Conservation (phyloP, 1,140 invertebrate genomes). For the Drosophila sucinea region DNA sequence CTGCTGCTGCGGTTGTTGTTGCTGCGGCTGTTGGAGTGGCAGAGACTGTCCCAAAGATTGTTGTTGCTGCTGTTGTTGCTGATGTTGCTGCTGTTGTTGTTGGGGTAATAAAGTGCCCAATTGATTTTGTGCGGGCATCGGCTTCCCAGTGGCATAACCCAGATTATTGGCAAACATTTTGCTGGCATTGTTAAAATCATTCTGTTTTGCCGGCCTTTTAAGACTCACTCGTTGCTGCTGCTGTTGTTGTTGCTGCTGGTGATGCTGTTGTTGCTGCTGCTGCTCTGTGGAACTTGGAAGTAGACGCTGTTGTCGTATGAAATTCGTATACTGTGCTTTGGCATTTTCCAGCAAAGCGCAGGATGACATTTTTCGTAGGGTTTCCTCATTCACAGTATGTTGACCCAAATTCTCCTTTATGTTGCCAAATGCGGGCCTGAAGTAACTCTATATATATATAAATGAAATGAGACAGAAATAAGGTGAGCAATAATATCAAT, state of each 20-base stretch:
- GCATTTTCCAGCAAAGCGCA: slow-evolving; percentile 79
- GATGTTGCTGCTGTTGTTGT: slow-evolving; percentile 27
- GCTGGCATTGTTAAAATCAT: slow-evolving; percentile 32
- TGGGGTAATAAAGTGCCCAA: slow-evolving; percentile 15
- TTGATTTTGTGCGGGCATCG: slow-evolving; percentile 44
- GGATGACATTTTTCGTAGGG: slow-evolving; percentile 76
- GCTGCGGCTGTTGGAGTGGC: slow-evolving; percentile 27
- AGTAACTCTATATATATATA: slow-evolving; percentile 60
- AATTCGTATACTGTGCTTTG: slow-evolving; percentile 77
- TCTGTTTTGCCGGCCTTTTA: slow-evolving; percentile 60
- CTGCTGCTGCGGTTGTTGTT: slow-evolving; percentile 31
- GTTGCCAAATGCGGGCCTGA: slow-evolving; percentile 80
- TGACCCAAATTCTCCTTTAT: slow-evolving; percentile 81
- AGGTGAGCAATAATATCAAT: background rate
- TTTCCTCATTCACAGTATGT: slow-evolving; percentile 72
- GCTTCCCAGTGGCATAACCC: slow-evolving; percentile 46
- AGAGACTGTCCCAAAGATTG: background rate
- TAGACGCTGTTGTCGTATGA: slow-evolving; percentile 63
- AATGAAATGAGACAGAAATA: background rate
- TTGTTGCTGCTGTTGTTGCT: slow-evolving; percentile 20
- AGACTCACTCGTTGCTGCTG: slow-evolving; percentile 59
- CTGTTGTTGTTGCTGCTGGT: slow-evolving; percentile 43
- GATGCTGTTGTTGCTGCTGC: slow-evolving; percentile 28
- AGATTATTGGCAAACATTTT: slow-evolving; percentile 48
- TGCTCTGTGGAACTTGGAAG: slow-evolving; percentile 26